Evolutionary conservation across 2,888 invertebrate genomes (phyloP).

Genomic region (Notodonta dromedarius): DNA sequence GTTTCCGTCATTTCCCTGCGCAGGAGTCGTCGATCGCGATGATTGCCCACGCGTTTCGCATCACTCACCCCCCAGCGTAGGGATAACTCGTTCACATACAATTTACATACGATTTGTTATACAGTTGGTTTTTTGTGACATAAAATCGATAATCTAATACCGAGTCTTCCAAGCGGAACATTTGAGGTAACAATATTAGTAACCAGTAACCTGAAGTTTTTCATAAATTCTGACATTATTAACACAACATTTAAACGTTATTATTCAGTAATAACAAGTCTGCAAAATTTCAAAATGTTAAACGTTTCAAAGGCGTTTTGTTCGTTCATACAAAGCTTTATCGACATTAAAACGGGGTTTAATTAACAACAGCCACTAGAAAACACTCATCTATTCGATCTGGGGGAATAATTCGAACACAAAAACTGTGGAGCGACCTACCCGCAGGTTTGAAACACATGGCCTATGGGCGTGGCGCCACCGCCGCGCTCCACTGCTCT

Average conservation of each 20-base stretch:
- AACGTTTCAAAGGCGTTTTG: not conserved
- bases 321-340: conserved; percentile 1
- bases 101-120: conserved; percentile 76
- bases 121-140: conserved; percentile 64
- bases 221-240: not conserved
- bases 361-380: conserved; percentile 38
- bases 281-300: not conserved
- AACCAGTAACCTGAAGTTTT: conserved; percentile 28
- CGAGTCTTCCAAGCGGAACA: conserved; percentile 31
- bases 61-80: conserved; percentile 75
- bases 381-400: conserved; percentile 41
- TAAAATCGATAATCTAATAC: conserved; percentile 70
- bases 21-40: conserved; percentile 77
- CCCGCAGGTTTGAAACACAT: conserved; percentile 50
- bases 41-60: conserved; percentile 83
- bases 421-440: conserved; percentile 37
- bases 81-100: conserved; percentile 74
- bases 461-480: conserved; percentile 68
- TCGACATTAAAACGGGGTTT: conserved; percentile 19
- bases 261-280: not conserved
- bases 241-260: not conserved
- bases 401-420: conserved; percentile 35
- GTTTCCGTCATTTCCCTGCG: conserved; percentile 77
- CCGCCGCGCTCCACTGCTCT: conserved; percentile 64
- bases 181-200: conserved; percentile 26